A percentile compares a stretch with the other conserved stretches of the same genome.
phyloP scores from a whole-genome alignment of 2,113 vertebrate species.

The Herpetotheres cachinnans region DNA sequence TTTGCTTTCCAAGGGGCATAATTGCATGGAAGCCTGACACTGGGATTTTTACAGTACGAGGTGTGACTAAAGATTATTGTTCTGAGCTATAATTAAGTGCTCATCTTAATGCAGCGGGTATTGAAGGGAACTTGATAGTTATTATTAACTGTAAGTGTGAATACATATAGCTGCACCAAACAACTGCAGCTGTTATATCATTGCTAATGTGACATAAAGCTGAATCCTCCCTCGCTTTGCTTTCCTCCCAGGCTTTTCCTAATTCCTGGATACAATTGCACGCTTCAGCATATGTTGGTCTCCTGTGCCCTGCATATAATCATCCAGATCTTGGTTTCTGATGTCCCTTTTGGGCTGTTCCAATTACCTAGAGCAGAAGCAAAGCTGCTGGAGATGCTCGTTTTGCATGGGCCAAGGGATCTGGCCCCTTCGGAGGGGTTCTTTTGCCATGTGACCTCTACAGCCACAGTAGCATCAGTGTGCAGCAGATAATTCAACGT shows the following conservation, averaged over 20 bases:
- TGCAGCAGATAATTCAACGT: not conserved
- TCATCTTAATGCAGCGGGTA: constrained; percentile 17
- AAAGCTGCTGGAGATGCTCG: not conserved
- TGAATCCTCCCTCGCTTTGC: not conserved
- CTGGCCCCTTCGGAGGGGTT: not conserved
- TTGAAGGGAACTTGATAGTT: constrained; percentile 40
- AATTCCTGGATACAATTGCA: not conserved
- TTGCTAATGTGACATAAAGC: not conserved
- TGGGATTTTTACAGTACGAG: not conserved
- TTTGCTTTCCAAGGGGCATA: constrained; percentile 9
- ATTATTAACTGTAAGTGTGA: constrained; percentile 41
- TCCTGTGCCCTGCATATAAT: not conserved
- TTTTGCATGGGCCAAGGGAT: not conserved
- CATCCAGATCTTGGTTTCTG: not conserved
- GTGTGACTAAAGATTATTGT: constrained; percentile 22
- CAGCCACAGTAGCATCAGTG: not conserved
- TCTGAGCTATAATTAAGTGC: constrained; percentile 33
- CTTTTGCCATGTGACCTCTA: not conserved
- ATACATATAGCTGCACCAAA: not conserved
- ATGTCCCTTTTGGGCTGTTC: not conserved
- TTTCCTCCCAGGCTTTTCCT: not conserved
- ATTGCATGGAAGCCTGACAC: not conserved
- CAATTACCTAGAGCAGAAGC: not conserved
- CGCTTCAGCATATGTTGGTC: not conserved
- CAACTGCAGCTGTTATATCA: not conserved